Percentiles rank a stretch among this genome's conserved stretches.
phyloP scores from a whole-genome alignment of 64 coral and sea anemone genomes.

The Anthopleura sola region DNA sequence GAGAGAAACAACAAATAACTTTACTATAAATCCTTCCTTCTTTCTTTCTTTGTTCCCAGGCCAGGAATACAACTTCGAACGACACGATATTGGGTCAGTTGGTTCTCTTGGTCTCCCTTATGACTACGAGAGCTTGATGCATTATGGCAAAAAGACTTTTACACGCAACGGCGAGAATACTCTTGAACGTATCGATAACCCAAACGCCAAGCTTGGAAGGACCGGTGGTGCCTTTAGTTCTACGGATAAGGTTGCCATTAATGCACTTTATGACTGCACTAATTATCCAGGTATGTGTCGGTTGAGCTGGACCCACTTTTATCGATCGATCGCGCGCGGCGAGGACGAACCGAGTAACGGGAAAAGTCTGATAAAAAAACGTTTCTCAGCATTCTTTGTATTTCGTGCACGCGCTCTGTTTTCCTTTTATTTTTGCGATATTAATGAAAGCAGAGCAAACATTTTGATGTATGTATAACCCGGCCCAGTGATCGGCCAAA shows the following conservation, averaged over 20 bases:
- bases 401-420: too few species aligned
- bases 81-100: neutral
- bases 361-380: too few species aligned
- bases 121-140: conserved; percentile 14
- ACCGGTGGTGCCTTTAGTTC: neutral
- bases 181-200: neutral
- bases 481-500: too few species aligned
- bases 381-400: too few species aligned
- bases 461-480: too few species aligned
- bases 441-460: too few species aligned
- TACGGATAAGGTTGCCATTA: neutral
- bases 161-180: conserved; percentile 3
- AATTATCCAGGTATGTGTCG: neutral
- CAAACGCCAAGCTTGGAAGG: conserved; percentile 7
- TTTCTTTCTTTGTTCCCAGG: neutral
- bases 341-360: too few species aligned
- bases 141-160: conserved; percentile 6
- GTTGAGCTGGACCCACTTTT: too few species aligned
- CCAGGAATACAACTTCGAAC: neutral
- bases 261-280: conserved; percentile 9
- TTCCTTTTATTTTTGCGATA: too few species aligned
- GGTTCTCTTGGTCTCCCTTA: neutral
- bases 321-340: too few species aligned
- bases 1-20: too few species aligned
- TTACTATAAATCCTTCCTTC: too few species aligned